phyloP scores from a whole-genome alignment of 2,888 invertebrate genomes.

The Melanostoma scalare region DNA sequence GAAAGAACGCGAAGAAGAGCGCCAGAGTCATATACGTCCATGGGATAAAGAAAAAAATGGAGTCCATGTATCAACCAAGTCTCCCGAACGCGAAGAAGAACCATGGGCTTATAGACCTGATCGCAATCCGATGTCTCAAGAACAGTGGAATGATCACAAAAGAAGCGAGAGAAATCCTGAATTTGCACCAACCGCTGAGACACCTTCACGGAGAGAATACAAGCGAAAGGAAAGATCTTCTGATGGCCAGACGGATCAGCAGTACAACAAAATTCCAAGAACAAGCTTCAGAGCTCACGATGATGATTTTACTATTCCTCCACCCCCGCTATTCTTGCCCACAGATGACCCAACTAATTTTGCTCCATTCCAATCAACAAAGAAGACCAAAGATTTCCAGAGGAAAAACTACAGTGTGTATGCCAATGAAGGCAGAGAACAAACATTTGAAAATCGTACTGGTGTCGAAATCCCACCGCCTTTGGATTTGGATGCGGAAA shows the following conservation, averaged over 20 bases:
- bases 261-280: constrained; percentile 21
- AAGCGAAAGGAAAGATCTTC: constrained; percentile 14
- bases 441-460: constrained; percentile 69
- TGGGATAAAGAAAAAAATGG: constrained; percentile 87
- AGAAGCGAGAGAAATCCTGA: constrained; percentile 88
- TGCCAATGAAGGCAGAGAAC: background rate
- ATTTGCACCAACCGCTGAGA: constrained; percentile 87
- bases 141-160: constrained; percentile 84
- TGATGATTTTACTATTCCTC: constrained; percentile 38
- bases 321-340: constrained; percentile 46
- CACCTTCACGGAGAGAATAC: constrained; percentile 19
- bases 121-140: constrained; percentile 80
- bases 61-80: constrained; percentile 37
- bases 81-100: constrained; percentile 62
- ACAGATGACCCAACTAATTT: constrained; percentile 15
- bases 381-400: constrained; percentile 38
- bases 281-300: constrained; percentile 51
- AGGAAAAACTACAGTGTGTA: constrained; percentile 36
- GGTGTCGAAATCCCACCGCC: constrained; percentile 86
- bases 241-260: background rate
- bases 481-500: constrained; percentile 85
- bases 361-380: constrained; percentile 57
- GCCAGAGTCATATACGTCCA: constrained; percentile 84
- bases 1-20: constrained; percentile 79
- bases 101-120: constrained; percentile 80